phyloP scores from a whole-genome alignment of 1,140 invertebrate genomes.

The Lanistes nyassanus region DNA sequence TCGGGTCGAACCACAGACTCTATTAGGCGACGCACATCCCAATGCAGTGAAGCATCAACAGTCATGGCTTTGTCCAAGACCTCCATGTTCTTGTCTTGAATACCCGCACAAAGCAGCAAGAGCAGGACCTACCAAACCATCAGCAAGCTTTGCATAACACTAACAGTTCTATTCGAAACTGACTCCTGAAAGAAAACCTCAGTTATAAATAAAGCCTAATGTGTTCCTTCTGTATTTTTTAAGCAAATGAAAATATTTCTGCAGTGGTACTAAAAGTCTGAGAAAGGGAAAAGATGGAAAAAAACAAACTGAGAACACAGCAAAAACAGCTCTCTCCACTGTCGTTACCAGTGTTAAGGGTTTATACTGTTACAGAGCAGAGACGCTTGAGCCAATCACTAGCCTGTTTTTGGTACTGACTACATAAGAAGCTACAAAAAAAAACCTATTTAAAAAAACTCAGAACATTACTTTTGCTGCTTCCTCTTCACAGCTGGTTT shows the following conservation, averaged over 20 bases:
- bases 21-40: conserved; percentile 26
- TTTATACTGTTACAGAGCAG: background rate
- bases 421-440: background rate
- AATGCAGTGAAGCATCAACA: conserved; percentile 26
- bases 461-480: conserved; percentile 26
- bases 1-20: conserved; percentile 21
- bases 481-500: conserved; percentile 21
- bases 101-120: conserved; percentile 20
- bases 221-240: no score
- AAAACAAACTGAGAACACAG: no score
- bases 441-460: background rate
- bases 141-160: background rate
- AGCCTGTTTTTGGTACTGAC: no score
- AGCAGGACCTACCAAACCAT: conserved; percentile 19
- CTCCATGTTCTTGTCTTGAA: conserved; percentile 24
- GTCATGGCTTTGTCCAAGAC: conserved; percentile 24
- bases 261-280: no score
- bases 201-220: no score
- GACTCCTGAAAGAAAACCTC: background rate
- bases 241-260: no score
- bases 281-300: no score
- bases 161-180: background rate
- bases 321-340: background rate
- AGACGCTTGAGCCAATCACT: no score
- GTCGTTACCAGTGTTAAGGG: background rate